Conservation (phyloP, 2,113 vertebrate species). For the Rallus limicola region DNA sequence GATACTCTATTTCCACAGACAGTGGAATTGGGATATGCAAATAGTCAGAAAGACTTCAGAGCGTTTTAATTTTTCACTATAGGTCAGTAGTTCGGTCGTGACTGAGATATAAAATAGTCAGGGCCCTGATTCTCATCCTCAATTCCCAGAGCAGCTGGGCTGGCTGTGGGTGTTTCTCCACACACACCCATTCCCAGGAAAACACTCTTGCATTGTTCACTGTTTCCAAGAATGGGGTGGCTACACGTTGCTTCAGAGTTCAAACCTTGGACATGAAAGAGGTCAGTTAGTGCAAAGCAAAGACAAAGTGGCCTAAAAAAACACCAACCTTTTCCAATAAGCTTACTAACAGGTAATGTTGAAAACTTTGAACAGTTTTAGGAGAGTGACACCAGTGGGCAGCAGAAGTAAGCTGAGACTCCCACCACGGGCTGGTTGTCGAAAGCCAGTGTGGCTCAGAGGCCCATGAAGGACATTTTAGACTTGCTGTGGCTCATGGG, state of each 20-base stretch:
- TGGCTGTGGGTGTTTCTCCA: background rate
- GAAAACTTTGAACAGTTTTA: background rate
- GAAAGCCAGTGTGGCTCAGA: background rate
- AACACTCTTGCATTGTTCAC: background rate
- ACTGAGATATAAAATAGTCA: background rate
- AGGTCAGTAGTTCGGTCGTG: rapidly evolving
- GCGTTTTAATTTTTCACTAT: background rate
- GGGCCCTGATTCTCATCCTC: background rate
- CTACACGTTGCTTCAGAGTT: background rate
- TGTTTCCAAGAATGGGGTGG: background rate
- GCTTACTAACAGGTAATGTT: background rate
- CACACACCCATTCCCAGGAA: background rate
- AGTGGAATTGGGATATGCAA: background rate
- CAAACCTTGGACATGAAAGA: background rate
- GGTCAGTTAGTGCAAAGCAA: background rate
- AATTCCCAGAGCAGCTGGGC: background rate
- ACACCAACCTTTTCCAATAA: background rate
- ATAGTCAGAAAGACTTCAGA: background rate
- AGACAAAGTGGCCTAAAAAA: background rate
- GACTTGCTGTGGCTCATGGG: background rate
- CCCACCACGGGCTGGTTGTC: background rate
- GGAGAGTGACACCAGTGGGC: background rate
- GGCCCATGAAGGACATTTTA: background rate
- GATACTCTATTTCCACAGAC: background rate
- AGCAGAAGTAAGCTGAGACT: background rate